Percentiles rank a stretch among this genome's conserved stretches.
These are phyloP conservation scores for Drosophila murphyi DNA, from an alignment of 1,140 invertebrate genomes.

Conservation along the genomic window DNA sequence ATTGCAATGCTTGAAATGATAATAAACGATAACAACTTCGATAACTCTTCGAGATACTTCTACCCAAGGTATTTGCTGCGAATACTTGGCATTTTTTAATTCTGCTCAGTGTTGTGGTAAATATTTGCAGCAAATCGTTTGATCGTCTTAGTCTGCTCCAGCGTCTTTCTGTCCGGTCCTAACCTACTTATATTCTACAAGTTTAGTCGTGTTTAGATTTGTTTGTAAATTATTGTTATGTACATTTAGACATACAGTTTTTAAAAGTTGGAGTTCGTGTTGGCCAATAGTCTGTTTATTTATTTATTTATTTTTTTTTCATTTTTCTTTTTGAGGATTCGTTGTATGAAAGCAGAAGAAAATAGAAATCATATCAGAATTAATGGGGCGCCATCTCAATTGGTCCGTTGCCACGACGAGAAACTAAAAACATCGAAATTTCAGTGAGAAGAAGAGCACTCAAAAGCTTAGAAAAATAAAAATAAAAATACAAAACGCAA, in stretches of 20 bases:
- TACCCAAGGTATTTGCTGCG: conserved; percentile 13
- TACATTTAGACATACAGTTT: conserved; percentile 78
- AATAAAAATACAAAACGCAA: conserved; percentile 58
- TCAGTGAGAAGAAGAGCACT: background rate
- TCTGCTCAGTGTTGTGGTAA: background rate
- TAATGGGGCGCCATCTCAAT: conserved; percentile 8
- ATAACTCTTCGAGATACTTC: conserved; percentile 13
- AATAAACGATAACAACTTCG: background rate
- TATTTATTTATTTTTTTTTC: too few relatives aligned
- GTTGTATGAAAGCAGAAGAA: conserved; percentile 48
- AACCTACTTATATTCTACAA: conserved; percentile 63
- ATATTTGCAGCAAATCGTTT: conserved; percentile 18
- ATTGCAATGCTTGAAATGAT: conserved; percentile 51
- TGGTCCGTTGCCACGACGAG: conserved; percentile 20
- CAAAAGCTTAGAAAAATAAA: conserved; percentile 13
- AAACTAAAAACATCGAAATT: conserved; percentile 17
- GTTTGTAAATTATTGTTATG: conserved; percentile 79
- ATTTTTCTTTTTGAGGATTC: conserved; percentile 32
- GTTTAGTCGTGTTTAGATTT: conserved; percentile 63
- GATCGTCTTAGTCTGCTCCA: background rate
- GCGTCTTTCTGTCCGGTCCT: conserved; percentile 18
- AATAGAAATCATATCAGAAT: conserved; percentile 10
- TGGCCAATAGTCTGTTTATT: conserved; percentile 10
- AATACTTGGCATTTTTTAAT: conserved; percentile 14
- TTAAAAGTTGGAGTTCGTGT: conserved; percentile 21